Base-by-base conservation (phyloP, 2,888 invertebrate genomes). In the Melanargia galathea region DNA sequence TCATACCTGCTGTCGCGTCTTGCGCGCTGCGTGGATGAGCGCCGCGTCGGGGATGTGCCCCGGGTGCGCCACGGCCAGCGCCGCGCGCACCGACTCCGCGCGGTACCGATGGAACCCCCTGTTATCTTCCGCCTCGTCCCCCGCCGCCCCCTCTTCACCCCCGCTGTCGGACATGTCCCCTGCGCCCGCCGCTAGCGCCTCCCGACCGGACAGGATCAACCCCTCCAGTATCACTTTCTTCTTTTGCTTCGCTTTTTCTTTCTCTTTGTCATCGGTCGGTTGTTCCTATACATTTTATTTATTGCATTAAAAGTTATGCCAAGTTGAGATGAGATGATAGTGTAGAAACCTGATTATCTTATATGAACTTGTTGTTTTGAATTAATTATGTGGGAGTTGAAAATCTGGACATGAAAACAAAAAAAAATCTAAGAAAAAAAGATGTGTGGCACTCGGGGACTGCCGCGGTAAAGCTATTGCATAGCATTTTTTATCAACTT, bases 41-140 rank as follows among this genome's bases (percentile, higher is more conserved):
- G 97, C 97, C 10, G 99, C 99, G 92, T 99, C 99, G 10, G 99
- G 99, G 79, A 99, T 99, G 72, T 95, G 95, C 16, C 98, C 98
- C 79, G 96, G 18, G 52, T 52, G 95, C 86, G 86, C 86, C 60
- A 95, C 95, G 52, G 86, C 83, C 68, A 97, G 90, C 73, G 97
- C 94, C 75, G 95, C 94, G 79, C 96, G 95, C 75, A 97, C 94
- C 70, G 95, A 94, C 80, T 96, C 96, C 62, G 91, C 87, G 64
- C 89, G 90, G 82, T 89, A 90, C 77, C 75, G 83, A 79, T 90
- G 91, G 83, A 90, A 90, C 71, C 87, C 87, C 77, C 86, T 79
- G 72, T 76, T 82, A 74, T 86, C 82, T 35, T 90, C 92, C 16
- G 82, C 86, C 92, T 72, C 79, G 52, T 64, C 94, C 16, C 72